Percentiles rank a stretch among this genome's conserved stretches.
Evolutionary conservation across 1,140 invertebrate genomes (phyloP).

Genomic region (Bombus terrestris): DNA sequence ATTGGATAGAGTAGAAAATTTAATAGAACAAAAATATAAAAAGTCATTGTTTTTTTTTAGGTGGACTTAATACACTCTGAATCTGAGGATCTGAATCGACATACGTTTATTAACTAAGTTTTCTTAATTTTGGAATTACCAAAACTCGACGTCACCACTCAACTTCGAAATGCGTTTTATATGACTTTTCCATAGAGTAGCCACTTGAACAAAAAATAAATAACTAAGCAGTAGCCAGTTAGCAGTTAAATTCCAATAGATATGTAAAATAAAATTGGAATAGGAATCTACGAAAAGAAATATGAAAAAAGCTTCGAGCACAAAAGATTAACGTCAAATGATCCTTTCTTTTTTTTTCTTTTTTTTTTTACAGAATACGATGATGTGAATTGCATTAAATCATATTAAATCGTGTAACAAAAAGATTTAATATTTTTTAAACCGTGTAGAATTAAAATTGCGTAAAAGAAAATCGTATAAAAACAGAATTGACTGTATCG

Average conservation of each 20-base stretch:
- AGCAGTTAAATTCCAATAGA: not conserved
- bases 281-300: not conserved
- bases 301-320: not conserved
- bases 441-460: not conserved
- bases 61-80: too few relatives aligned
- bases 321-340: not conserved
- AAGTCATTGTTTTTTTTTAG: too few relatives aligned
- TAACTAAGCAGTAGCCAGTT: not conserved
- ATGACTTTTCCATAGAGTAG: not conserved
- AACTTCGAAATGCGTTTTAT: not conserved
- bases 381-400: not conserved
- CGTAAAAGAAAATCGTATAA: not conserved
- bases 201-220: not conserved
- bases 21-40: too few relatives aligned
- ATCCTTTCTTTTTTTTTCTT: not conserved
- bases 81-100: too few relatives aligned
- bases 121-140: too few relatives aligned
- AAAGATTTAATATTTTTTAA: too few relatives aligned
- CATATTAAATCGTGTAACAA: too few relatives aligned
- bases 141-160: not conserved
- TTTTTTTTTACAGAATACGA: not conserved
- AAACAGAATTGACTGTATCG: not conserved
- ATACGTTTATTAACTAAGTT: too few relatives aligned
- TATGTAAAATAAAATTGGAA: not conserved
- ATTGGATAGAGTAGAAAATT: too few relatives aligned